Percentiles rank a stretch among this genome's conserved stretches.
Evolutionary conservation across 2,888 invertebrate genomes (phyloP).

Genomic region (Drosophila suboccidentalis): DNA sequence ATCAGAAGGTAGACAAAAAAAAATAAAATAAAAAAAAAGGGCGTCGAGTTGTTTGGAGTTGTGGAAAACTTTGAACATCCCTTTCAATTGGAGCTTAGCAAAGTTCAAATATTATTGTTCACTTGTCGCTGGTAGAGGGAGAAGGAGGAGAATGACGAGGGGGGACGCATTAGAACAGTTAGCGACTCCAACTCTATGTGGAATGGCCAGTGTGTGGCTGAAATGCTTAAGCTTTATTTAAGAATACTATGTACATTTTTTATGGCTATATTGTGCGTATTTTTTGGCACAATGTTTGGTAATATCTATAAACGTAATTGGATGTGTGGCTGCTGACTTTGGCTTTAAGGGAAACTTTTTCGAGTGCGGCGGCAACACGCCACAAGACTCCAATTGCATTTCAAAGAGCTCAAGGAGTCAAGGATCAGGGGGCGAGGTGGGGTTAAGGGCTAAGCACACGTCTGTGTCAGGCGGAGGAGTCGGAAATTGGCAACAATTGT

Average conservation of each 20-base stretch:
- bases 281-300: slow-evolving; percentile 63
- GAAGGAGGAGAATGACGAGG: background rate
- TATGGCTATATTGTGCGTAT: slow-evolving; percentile 74
- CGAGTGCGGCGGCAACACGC: slow-evolving; percentile 37
- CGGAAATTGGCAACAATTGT: slow-evolving; percentile 82
- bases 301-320: slow-evolving; percentile 82
- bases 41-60: slow-evolving; percentile 2
- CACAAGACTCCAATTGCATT: slow-evolving; percentile 45
- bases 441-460: slow-evolving; percentile 43
- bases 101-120: slow-evolving; percentile 66
- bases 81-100: slow-evolving; percentile 51
- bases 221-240: slow-evolving; percentile 64
- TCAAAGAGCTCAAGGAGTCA: background rate
- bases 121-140: slow-evolving; percentile 18
- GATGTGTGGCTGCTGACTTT: slow-evolving; percentile 72
- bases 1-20: slow-evolving; percentile 15
- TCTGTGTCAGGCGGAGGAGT: slow-evolving; percentile 23
- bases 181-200: slow-evolving; percentile 5
- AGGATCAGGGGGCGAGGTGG: background rate
- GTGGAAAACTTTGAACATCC: slow-evolving; percentile 52
- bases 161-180: slow-evolving; percentile 2
- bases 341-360: slow-evolving; percentile 46
- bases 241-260: slow-evolving; percentile 62
- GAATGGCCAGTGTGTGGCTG: slow-evolving; percentile 20
- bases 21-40: background rate